Evolutionary conservation across 53 echinoderm and acorn worm genomes (phyloP), one percentile per base, ranked within the genome.

Genomic region (Holothuria leucospilota): DNA sequence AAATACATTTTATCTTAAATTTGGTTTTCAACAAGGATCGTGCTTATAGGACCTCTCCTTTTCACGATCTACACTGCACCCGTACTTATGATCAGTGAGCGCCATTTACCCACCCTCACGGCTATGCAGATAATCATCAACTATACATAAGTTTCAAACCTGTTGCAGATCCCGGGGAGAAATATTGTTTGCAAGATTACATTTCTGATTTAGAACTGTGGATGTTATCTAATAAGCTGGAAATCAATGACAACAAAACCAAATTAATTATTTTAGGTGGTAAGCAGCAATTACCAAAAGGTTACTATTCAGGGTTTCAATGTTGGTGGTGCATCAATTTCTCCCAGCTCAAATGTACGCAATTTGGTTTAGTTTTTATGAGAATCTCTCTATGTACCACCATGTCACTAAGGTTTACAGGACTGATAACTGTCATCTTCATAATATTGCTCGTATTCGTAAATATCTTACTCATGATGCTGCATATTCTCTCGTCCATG

Each of bases 161-260:
- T 27, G 40, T 8, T 79, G 53, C 53, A 34, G 13, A 2, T 14
- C 11, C 29, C 20, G 79, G 16, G 20, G 29, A 52, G 27, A 24
- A 27, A 18, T 15, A 3, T 4, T 23, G 5, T 28, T 1, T 79
- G 58, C 56, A 79, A 28, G 2, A 53, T 13, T 59, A 27, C n/a
- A 61, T 79, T 4, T 52, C 3, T 52, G 58, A 79, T 6, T 20
- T 79, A 52, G 52, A 30, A 79, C 79, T 39, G 20, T 56, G 58
- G 53, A 79, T 79, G 79, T 21, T 79, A 4, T 6, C 26, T 30
- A 53, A 79, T 61, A 79, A 53, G 28, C 52, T 79, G 58, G 6
- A 53, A 53, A 58, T 79, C 12, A 49, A 79, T 61, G 79, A 79
- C 27, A 27, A 13, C 13, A 79, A 79, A 29, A 79, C 79, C 13